Percentiles rank a stretch among this genome's conserved stretches.
Conservation (phyloP, 2,113 vertebrate species). For the Clarias magur region DNA sequence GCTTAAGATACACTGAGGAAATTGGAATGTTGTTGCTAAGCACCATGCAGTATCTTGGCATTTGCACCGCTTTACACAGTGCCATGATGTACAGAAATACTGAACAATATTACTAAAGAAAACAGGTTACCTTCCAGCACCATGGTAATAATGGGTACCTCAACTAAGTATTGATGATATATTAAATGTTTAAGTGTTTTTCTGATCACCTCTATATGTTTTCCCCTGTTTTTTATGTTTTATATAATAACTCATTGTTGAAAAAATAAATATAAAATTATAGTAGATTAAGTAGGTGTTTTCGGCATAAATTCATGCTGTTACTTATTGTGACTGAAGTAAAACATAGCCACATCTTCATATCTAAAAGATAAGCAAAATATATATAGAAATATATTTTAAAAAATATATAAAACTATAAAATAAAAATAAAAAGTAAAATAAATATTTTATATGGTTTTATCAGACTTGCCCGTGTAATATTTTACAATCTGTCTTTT, state of each 20-base stretch:
- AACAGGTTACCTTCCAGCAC: not conserved
- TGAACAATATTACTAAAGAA: not conserved
- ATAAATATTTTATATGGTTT: no score
- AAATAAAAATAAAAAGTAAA: not conserved
- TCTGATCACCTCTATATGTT: not conserved
- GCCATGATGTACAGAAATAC: conserved; percentile 2
- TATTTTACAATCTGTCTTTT: not conserved
- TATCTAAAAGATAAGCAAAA: no score
- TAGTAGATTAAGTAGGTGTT: no score
- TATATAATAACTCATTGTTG: not conserved
- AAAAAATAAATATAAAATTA: not conserved
- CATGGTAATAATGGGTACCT: not conserved
- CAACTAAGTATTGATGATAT: not conserved
- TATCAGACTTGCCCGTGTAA: not conserved
- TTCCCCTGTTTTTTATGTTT: not conserved
- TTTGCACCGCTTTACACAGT: not conserved
- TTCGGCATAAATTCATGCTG: no score
- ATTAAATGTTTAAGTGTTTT: not conserved
- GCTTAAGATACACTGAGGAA: not conserved
- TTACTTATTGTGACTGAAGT: no score
- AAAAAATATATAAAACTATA: no score
- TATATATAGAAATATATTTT: no score
- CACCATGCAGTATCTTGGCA: conserved; percentile 4
- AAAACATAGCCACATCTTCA: no score
- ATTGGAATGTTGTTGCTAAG: conserved; percentile 1